phyloP scores from a whole-genome alignment of 2,888 invertebrate genomes.

The Oxytorus armatus region DNA sequence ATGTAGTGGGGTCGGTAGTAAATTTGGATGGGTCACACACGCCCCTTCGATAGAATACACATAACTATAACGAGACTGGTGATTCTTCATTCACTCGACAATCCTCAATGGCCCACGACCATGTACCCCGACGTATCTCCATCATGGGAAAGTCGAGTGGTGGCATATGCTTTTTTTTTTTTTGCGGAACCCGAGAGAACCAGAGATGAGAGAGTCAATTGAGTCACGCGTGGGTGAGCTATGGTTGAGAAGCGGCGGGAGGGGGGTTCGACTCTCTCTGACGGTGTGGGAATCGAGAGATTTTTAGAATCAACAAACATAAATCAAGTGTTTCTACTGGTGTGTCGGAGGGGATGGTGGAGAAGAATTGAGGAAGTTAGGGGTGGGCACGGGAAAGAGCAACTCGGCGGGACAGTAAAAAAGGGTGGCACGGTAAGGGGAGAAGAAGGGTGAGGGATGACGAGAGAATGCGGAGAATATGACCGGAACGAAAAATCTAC shows the following conservation, averaged over 20 bases:
- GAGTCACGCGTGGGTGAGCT: constrained; percentile 65
- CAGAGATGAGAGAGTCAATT: constrained; percentile 72
- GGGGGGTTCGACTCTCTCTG: constrained; percentile 44
- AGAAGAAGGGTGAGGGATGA: not conserved
- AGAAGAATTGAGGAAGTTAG: constrained; percentile 38
- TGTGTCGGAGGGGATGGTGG: constrained; percentile 35
- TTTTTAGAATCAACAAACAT: constrained; percentile 81
- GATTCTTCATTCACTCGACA: constrained; percentile 55
- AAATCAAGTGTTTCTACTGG: constrained; percentile 76
- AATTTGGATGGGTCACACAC: constrained; percentile 50
- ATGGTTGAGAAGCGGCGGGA: constrained; percentile 22
- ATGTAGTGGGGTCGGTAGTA: constrained; percentile 37
- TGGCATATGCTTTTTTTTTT: constrained; percentile 74
- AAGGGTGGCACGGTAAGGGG: too few relatives aligned
- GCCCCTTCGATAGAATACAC: constrained; percentile 62
- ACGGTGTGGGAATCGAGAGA: constrained; percentile 79
- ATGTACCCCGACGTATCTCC: constrained; percentile 37
- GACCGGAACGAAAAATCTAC: too few relatives aligned
- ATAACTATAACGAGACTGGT: constrained; percentile 43
- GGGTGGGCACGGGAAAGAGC: constrained; percentile 28
- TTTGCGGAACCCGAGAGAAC: constrained; percentile 22
- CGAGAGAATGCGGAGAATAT: too few relatives aligned
- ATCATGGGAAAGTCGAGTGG: constrained; percentile 79
- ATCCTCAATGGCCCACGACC: constrained; percentile 19
- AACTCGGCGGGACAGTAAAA: too few relatives aligned